phyloP scores from a whole-genome alignment of 1,140 invertebrate species.

The Zaprionus vittiger region DNA sequence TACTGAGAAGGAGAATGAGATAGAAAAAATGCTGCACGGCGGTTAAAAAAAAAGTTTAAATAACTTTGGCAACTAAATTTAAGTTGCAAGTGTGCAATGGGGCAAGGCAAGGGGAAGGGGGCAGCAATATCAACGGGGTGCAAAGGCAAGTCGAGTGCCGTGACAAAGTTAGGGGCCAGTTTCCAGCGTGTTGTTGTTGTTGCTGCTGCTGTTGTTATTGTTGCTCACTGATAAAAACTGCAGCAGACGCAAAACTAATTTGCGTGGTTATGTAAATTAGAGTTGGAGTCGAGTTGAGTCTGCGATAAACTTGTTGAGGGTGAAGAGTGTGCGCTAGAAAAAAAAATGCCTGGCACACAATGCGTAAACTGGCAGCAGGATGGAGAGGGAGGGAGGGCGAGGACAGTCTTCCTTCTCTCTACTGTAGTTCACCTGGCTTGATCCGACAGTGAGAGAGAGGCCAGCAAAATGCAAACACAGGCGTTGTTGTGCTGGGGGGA shows the following conservation, averaged over 20 bases:
- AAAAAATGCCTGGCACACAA: conserved; percentile 63
- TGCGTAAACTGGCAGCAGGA: conserved; percentile 49
- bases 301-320: conserved; percentile 78
- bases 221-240: conserved; percentile 73
- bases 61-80: conserved; percentile 82
- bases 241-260: conserved; percentile 82
- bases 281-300: conserved; percentile 62
- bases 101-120: neutral
- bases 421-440: conserved; percentile 13
- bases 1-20: neutral
- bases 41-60: conserved; percentile 70
- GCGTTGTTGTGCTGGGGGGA: neutral
- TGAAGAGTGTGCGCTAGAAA: conserved; percentile 29
- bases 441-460: conserved; percentile 8
- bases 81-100: conserved; percentile 59
- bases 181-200: conserved; percentile 17
- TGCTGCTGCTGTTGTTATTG: conserved; percentile 35
- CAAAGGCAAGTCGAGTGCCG: conserved; percentile 31
- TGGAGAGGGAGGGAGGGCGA: neutral
- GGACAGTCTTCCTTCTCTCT: neutral
- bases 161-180: conserved; percentile 68
- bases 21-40: conserved; percentile 29
- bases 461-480: conserved; percentile 22
- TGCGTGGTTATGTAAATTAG: conserved; percentile 82
- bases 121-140: conserved; percentile 24